Percentiles rank a stretch among this genome's conserved stretches.
phyloP scores from a whole-genome alignment of 2,797 vertebrate genomes.

The Enteromius thamalakanensis region DNA sequence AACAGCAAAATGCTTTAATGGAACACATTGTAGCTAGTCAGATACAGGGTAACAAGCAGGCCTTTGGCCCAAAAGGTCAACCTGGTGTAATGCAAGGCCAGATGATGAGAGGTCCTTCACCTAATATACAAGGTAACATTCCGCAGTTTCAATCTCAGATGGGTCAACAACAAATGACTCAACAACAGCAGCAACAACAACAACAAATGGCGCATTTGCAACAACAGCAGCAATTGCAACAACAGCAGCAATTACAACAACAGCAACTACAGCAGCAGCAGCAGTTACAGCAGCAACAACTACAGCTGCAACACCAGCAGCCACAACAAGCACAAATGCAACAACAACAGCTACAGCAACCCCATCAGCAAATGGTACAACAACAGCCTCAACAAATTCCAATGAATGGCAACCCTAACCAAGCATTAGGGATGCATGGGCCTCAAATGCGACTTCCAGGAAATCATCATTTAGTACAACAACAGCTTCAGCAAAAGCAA shows the following conservation, averaged over 20 bases:
- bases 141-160: conserved; percentile 87
- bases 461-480: conserved; percentile 77
- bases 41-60: conserved; percentile 93
- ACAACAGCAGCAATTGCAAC: conserved; percentile 79
- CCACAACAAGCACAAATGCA: conserved; percentile 79
- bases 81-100: conserved; percentile 88
- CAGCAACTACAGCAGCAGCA: conserved; percentile 64
- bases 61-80: conserved; percentile 88
- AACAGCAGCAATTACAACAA: conserved; percentile 76
- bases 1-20: conserved; percentile 91
- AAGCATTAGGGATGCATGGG: conserved; percentile 90
- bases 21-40: conserved; percentile 96
- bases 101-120: conserved; percentile 92
- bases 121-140: conserved; percentile 90
- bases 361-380: conserved; percentile 71
- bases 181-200: conserved; percentile 75
- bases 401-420: conserved; percentile 87
- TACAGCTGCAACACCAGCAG: conserved; percentile 80
- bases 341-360: conserved; percentile 72
- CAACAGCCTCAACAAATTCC: conserved; percentile 77
- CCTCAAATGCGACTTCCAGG: conserved; percentile 86
- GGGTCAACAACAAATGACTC: conserved; percentile 79
- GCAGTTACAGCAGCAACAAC: conserved; percentile 77
- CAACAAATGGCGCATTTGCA: conserved; percentile 79
- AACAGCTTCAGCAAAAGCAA: conserved; percentile 78